These are phyloP conservation scores for Mesoclemmys tuberculata DNA, from an alignment of 2,113 vertebrate genomes.

Conservation along the genomic window DNA sequence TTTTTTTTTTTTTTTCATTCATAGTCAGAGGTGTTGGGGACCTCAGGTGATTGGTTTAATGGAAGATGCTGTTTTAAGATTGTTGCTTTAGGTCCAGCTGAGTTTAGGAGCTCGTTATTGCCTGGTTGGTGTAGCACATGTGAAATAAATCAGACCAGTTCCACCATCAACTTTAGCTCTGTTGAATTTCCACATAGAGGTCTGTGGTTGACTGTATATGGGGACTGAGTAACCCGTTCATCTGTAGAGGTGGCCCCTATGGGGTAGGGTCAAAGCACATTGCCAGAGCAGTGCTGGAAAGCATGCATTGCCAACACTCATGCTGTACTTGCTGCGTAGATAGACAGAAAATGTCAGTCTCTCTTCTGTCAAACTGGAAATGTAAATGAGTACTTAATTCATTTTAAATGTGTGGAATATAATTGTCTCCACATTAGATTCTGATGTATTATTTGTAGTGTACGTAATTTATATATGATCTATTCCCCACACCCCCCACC, in stretches of 20 bases:
- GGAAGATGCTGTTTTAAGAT: background rate
- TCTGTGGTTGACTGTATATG: accelerated
- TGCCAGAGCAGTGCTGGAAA: background rate
- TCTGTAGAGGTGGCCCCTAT: background rate
- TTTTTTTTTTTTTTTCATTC: background rate
- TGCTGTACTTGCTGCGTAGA: background rate
- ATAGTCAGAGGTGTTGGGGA: background rate
- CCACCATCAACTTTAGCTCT: background rate
- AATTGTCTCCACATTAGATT: background rate
- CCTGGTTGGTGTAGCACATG: accelerated
- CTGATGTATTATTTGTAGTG: background rate
- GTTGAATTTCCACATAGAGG: background rate
- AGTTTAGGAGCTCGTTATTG: background rate
- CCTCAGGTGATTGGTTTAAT: background rate
- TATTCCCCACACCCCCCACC: background rate
- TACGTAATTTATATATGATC: background rate
- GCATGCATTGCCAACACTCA: background rate
- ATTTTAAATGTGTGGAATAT: background rate
- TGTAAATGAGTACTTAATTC: accelerated
- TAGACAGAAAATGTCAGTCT: background rate
- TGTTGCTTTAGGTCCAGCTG: background rate
- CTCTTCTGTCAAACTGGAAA: background rate
- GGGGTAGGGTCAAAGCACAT: background rate
- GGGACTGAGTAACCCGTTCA: background rate
- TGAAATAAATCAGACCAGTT: background rate